These are phyloP conservation scores for Anarrhichthys ocellatus DNA, from an alignment of 2,113 vertebrate genomes.

Conservation along the genomic window DNA sequence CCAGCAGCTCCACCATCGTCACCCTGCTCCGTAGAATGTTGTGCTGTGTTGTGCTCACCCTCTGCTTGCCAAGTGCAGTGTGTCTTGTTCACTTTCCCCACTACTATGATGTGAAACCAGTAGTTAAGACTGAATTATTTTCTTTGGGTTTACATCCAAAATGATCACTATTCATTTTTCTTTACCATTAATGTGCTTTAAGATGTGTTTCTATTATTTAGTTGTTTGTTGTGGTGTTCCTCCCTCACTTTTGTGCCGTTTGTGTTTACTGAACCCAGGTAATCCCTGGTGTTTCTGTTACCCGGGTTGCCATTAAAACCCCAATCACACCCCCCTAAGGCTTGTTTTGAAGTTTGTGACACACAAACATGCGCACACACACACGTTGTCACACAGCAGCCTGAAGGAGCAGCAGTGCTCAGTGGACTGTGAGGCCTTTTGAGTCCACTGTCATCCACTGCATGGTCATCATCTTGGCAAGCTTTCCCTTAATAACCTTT, in stretches of 20 bases:
- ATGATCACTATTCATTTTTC: background rate
- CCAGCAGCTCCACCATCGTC: conserved; percentile 34
- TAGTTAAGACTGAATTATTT: background rate
- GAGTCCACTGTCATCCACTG: conserved; percentile 14
- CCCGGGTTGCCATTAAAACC: background rate
- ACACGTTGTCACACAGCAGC: conserved; percentile 11
- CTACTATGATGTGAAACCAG: background rate
- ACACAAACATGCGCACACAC: background rate
- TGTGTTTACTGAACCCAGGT: conserved; percentile 9
- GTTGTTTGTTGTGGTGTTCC: conserved; percentile 8
- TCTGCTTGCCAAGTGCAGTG: conserved; percentile 51
- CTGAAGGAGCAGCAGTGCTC: conserved; percentile 32
- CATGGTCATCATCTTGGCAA: conserved; percentile 43
- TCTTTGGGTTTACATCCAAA: conserved; percentile 13
- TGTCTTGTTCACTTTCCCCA: conserved; percentile 16
- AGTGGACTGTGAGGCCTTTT: background rate
- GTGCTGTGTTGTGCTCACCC: conserved; percentile 38
- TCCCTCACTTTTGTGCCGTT: background rate
- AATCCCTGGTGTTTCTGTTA: conserved; percentile 4
- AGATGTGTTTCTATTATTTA: background rate
- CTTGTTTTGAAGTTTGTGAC: conserved; percentile 28
- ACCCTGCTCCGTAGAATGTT: conserved; percentile 35
- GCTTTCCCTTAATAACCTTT: conserved; percentile 15
- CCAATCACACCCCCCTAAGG: background rate
- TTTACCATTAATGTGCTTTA: background rate